Percentiles rank a stretch among this genome's conserved stretches.
Conservation (phyloP, 2,797 vertebrate genomes). For the Alca torda region DNA sequence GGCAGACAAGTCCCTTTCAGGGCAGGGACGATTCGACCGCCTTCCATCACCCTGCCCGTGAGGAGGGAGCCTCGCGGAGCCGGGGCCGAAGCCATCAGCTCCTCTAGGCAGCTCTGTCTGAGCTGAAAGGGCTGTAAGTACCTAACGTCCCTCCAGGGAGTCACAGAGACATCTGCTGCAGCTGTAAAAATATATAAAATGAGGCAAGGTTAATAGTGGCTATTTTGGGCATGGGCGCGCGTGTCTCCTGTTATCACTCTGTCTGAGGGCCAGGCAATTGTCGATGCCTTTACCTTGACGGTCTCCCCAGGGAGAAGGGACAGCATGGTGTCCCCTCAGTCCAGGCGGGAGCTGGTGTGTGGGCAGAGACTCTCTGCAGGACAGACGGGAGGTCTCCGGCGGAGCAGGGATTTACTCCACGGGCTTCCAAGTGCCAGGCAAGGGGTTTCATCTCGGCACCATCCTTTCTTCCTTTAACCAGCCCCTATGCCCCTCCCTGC, state of each 20-base stretch:
- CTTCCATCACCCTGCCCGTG: neutral
- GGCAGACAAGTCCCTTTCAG: neutral
- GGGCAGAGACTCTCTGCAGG: neutral
- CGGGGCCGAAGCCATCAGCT: neutral
- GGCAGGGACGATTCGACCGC: accelerated
- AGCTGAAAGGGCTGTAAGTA: slow-evolving; percentile 18
- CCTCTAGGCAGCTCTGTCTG: neutral
- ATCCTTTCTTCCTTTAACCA: neutral
- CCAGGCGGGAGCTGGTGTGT: neutral
- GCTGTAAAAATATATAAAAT: slow-evolving; percentile 44
- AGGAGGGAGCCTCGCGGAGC: neutral
- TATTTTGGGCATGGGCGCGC: neutral
- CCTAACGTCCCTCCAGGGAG: slow-evolving; percentile 3
- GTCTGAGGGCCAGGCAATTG: neutral
- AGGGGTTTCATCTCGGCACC: neutral
- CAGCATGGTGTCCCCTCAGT: accelerated
- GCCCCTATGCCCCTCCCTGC: no score
- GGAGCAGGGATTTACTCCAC: neutral
- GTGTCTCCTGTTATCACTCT: neutral
- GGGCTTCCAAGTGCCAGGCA: neutral
- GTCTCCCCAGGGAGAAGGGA: neutral
- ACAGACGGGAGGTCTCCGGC: neutral
- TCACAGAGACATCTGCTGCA: neutral
- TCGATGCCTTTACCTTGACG: neutral
- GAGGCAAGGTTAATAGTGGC: slow-evolving; percentile 21